These are phyloP conservation scores for Poecilobothrus nobilitatus DNA, from an alignment of 2,888 invertebrate species.

Conservation along the genomic window DNA sequence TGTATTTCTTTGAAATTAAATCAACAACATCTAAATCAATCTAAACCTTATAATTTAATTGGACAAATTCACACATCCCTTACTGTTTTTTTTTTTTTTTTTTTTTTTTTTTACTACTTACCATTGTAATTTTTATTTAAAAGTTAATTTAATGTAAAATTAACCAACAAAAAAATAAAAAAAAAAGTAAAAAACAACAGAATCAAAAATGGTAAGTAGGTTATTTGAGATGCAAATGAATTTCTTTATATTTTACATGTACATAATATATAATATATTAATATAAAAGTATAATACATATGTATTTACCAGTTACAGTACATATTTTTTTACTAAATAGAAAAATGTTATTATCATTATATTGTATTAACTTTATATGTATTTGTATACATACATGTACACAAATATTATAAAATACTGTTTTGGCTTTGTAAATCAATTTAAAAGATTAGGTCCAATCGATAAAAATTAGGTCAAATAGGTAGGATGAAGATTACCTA, in stretches of 20 bases:
- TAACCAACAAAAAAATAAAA: neutral
- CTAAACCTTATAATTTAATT: too few relatives aligned
- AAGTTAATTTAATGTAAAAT: neutral
- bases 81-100: too few relatives aligned
- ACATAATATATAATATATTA: neutral
- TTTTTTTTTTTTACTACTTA: neutral
- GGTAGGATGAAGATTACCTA: slow-evolving; percentile 6
- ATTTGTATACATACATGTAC: too few relatives aligned
- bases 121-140: too few relatives aligned
- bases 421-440: neutral
- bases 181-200: too few relatives aligned
- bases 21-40: too few relatives aligned
- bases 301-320: too few relatives aligned
- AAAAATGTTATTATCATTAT: too few relatives aligned
- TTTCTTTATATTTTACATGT: neutral
- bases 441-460: neutral
- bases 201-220: neutral
- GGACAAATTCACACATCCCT: too few relatives aligned
- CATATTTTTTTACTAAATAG: too few relatives aligned
- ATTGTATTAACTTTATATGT: too few relatives aligned
- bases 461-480: slow-evolving; percentile 6
- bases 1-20: too few relatives aligned
- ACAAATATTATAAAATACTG: neutral
- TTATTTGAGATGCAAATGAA: neutral
- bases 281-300: neutral